phyloP scores from a whole-genome alignment of 2,888 invertebrate species.

The Limnephilus lunatus region DNA sequence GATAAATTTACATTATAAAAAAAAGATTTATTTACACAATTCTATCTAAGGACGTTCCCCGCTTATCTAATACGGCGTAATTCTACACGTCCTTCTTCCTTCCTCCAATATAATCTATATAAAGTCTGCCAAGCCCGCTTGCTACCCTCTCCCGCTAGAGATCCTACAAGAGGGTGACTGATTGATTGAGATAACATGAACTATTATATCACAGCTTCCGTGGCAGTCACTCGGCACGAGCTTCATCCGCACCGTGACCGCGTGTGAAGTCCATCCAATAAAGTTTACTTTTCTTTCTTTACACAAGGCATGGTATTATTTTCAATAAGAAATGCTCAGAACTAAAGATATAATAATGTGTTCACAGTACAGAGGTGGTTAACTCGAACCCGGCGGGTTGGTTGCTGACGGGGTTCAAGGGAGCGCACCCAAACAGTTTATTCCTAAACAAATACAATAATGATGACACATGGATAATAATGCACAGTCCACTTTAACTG shows the following conservation, averaged over 20 bases:
- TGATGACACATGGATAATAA: conserved; percentile 59
- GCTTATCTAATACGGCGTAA: conserved; percentile 18
- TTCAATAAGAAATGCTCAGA: conserved; percentile 22
- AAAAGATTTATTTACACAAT: conserved; percentile 64
- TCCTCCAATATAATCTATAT: not conserved
- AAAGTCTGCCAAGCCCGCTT: not conserved
- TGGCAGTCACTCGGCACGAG: not conserved
- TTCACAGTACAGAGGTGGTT: not conserved
- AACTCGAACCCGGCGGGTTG: not conserved
- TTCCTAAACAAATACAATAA: conserved; percentile 39
- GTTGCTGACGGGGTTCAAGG: not conserved
- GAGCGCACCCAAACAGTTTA: conserved; percentile 12
- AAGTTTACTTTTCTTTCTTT: conserved; percentile 41
- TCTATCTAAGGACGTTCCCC: conserved; percentile 54
- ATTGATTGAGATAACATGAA: conserved; percentile 2
- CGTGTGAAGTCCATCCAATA: conserved; percentile 30
- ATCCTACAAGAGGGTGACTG: not conserved
- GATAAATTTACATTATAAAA: conserved; percentile 59
- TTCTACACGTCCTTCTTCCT: not conserved
- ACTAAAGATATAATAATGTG: conserved; percentile 10
- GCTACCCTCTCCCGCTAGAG: not conserved
- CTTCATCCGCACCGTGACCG: not conserved
- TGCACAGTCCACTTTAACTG: conserved; percentile 44
- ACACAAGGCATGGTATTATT: conserved; percentile 52
- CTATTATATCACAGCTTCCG: not conserved